A percentile compares a stretch with the other conserved stretches of the same genome.
Conservation (phyloP, 30 jellyfish, hydroid and myxozoan genomes). For the Pseudorhiza aurosa region DNA sequence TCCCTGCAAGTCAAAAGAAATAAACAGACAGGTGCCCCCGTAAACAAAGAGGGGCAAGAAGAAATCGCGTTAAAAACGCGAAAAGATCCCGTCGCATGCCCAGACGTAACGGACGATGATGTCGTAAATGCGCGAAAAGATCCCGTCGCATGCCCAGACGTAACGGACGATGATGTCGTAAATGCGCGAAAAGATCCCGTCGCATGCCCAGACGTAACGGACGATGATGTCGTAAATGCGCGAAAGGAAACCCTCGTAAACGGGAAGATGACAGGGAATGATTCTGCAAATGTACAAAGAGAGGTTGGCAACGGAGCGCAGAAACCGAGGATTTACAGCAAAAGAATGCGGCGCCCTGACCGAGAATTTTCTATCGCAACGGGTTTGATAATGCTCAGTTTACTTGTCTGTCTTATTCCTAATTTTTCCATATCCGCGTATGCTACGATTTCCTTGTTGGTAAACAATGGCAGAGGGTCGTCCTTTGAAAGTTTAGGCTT, state of each 20-base stretch:
- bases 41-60: neutral
- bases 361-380: conserved; percentile 47
- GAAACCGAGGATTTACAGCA: neutral
- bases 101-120: no score
- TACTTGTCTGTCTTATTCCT: conserved; percentile 31
- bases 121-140: no score
- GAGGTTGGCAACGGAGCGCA: neutral
- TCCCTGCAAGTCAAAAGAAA: neutral
- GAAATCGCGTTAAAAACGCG: neutral
- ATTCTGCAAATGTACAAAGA: no score
- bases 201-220: no score
- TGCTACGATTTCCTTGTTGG: neutral
- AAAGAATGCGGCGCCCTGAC: conserved; percentile 20
- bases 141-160: no score
- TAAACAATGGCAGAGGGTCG: neutral
- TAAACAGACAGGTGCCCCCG: neutral
- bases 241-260: no score
- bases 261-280: no score
- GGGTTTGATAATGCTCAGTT: conserved; percentile 33
- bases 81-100: neutral
- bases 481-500: no score
- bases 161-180: no score
- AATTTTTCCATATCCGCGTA: conserved; percentile 15
- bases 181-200: no score
- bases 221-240: no score